Evolutionary conservation across 2,888 invertebrate genomes (phyloP).

Genomic region (Anticlea derivata): DNA sequence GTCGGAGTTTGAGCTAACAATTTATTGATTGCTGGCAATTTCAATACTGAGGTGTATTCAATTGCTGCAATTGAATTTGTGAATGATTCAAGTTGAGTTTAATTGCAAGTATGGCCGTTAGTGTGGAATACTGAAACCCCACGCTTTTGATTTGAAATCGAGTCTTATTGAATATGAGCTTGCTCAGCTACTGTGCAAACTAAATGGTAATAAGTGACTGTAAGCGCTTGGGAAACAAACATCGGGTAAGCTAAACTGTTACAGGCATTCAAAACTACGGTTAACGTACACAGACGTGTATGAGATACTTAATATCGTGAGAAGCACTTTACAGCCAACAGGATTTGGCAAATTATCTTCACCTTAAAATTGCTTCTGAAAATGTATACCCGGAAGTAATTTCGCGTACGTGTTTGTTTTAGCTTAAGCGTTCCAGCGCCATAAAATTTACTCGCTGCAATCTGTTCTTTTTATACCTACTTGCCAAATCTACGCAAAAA

Average conservation of each 20-base stretch:
- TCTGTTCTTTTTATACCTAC: slow-evolving; percentile 59
- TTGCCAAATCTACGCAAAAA: slow-evolving; percentile 53
- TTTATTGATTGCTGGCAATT: slow-evolving; percentile 24
- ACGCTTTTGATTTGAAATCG: slow-evolving; percentile 12
- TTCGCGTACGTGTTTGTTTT: slow-evolving; percentile 68
- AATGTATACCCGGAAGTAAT: slow-evolving; percentile 65
- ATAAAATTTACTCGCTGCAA: slow-evolving; percentile 64
- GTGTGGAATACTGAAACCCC: background rate
- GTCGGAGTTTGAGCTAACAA: slow-evolving; percentile 23
- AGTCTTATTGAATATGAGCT: slow-evolving; percentile 4
- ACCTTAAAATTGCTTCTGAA: slow-evolving; percentile 60
- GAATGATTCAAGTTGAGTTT: slow-evolving; percentile 5
- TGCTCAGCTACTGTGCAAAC: slow-evolving; percentile 14
- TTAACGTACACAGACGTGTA: slow-evolving; percentile 30
- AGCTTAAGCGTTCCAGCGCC: slow-evolving; percentile 59
- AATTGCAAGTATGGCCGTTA: background rate
- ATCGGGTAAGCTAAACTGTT: slow-evolving; percentile 22
- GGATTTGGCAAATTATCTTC: slow-evolving; percentile 64
- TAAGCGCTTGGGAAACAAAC: slow-evolving; percentile 18
- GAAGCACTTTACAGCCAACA: slow-evolving; percentile 53
- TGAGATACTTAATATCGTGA: slow-evolving; percentile 39
- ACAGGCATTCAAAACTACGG: slow-evolving; percentile 23
- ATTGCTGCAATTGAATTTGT: slow-evolving; percentile 15
- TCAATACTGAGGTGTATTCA: slow-evolving; percentile 13
- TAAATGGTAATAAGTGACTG: slow-evolving; percentile 18